phyloP scores from a whole-genome alignment of 2,888 invertebrate genomes.

The Hedya salicella region DNA sequence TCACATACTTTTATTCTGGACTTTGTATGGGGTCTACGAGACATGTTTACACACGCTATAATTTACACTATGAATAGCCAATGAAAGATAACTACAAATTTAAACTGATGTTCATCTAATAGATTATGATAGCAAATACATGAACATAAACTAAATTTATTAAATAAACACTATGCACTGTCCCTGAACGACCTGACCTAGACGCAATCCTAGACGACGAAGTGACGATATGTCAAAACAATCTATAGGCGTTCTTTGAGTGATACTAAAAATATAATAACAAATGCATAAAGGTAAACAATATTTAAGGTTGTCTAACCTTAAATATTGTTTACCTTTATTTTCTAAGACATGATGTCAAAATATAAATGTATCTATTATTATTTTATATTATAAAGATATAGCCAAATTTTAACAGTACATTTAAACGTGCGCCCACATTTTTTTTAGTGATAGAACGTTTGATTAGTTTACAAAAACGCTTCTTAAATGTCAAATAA shows the following conservation, averaged over 20 bases:
- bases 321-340: too few relatives aligned
- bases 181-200: slow-evolving; percentile 9
- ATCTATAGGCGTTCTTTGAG: slow-evolving; percentile 1
- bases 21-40: slow-evolving; percentile 65
- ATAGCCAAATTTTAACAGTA: too few relatives aligned
- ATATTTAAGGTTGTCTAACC: too few relatives aligned
- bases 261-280: slow-evolving; percentile 3
- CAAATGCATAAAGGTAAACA: too few relatives aligned
- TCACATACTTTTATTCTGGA: slow-evolving; percentile 72
- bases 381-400: too few relatives aligned
- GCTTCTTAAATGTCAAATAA: not conserved
- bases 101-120: slow-evolving; percentile 8
- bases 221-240: slow-evolving; percentile 13
- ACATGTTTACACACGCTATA: slow-evolving; percentile 58
- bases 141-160: slow-evolving; percentile 11
- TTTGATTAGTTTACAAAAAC: too few relatives aligned
- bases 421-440: too few relatives aligned
- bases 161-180: slow-evolving; percentile 25
- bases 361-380: too few relatives aligned
- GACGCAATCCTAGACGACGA: slow-evolving; percentile 17
- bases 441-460: too few relatives aligned
- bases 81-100: slow-evolving; percentile 9
- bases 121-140: not conserved
- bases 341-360: too few relatives aligned
- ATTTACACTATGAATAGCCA: not conserved